phyloP scores from a whole-genome alignment of 2,888 invertebrate genomes.

The Odontocerum albicorne region DNA sequence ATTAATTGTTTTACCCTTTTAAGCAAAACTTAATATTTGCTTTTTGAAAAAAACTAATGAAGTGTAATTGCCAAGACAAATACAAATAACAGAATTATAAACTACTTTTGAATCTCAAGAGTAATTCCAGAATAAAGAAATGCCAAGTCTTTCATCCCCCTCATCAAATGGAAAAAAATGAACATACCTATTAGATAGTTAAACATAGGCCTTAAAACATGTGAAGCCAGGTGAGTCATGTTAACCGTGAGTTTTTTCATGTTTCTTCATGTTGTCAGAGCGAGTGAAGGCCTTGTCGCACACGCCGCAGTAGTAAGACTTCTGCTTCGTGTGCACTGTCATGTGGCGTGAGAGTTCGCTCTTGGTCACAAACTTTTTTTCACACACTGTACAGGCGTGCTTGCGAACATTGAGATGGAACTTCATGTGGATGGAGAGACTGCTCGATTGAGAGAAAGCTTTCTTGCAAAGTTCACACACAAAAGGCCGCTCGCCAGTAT shows the following conservation, averaged over 20 bases:
- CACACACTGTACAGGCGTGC: slow-evolving; percentile 57
- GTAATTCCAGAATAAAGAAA: no score
- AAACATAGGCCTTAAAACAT: not conserved
- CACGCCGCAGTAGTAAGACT: slow-evolving; percentile 57
- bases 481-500: slow-evolving; percentile 57
- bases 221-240: no score
- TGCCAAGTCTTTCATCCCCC: no score
- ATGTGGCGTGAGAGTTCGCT: slow-evolving; percentile 59
- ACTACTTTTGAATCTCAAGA: no score
- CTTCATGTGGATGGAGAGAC: slow-evolving; percentile 58
- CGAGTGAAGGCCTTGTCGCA: slow-evolving; percentile 59
- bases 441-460: slow-evolving; percentile 58
- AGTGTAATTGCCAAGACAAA: no score
- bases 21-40: no score
- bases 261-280: slow-evolving; percentile 59
- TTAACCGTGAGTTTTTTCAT: slow-evolving; percentile 59
- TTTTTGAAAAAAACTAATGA: no score
- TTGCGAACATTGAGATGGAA: slow-evolving; percentile 58
- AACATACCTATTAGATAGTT: no score
- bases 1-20: no score
- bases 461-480: slow-evolving; percentile 58
- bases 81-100: no score
- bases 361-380: slow-evolving; percentile 59
- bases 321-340: slow-evolving; percentile 59
- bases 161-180: no score